Base-by-base conservation (phyloP, 2,113 vertebrate species). In the Xiphophorus hellerii region DNA sequence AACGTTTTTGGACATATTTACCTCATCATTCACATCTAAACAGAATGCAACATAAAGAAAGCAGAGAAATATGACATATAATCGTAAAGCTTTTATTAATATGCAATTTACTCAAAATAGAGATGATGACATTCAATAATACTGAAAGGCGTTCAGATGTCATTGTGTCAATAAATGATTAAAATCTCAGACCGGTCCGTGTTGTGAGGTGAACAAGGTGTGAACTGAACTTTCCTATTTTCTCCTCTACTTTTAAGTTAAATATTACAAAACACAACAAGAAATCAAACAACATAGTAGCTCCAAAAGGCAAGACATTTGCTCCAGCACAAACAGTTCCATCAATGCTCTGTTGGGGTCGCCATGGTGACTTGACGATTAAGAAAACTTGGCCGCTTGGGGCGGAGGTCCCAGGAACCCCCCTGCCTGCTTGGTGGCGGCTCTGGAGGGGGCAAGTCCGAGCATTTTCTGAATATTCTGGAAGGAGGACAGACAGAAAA, bases 381-480 rank as follows among this genome's bases (percentile, higher is more conserved):
- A 98, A 1, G 97, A 98, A 74, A 99, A 99, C 90, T 99, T 99
- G 17, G 97, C 97, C 63, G 97, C 96, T 78, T 98, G 98, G 31
- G 98, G 97, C 39, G 98, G 98, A 0, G 98, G 97, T 58, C 98
- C 98, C 70, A 99, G 95, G 90, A 99, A 99, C 37, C 98, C 98
- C 31, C 98, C 98, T 0, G 98, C 98, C 84, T 99, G 98, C 80
- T 99, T 99, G 28, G 98, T 99, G 69, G 98, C 98, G 63, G 98
- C 98, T 85, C 98, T 95, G 29, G 98, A 99, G 42, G 98, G 98
- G 48, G 98, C 98, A 0, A 99, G 95, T 48, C 98, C 98, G 0
- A 99, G 94, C 95, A 99, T 96, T 94, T 99, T 99, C 96, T 99
- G 98, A 66, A 99, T 99, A 82, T 99, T 99, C 97, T 99, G 94